A percentile compares a stretch with the other conserved stretches of the same genome.
These are phyloP conservation scores for Saturnia japonica DNA, from an alignment of 2,888 invertebrate species.

Conservation along the genomic window DNA sequence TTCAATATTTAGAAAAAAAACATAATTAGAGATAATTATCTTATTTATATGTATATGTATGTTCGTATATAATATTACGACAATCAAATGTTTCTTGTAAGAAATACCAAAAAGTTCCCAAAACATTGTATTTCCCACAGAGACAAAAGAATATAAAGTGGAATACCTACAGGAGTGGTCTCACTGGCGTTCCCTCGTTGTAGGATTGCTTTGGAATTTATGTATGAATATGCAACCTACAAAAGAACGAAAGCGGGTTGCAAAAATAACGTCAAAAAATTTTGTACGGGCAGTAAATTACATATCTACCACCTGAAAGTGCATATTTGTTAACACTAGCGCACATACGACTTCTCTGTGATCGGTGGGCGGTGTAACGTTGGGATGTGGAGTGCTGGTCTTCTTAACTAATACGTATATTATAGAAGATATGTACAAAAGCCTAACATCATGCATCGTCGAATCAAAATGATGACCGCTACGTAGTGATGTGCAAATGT, in stretches of 20 bases:
- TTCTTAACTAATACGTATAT: slow-evolving; percentile 12
- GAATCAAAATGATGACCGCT: slow-evolving; percentile 12
- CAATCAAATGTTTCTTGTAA: slow-evolving; percentile 18
- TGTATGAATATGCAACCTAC: slow-evolving; percentile 84
- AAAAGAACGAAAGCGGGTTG: slow-evolving; percentile 82
- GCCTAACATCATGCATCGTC: slow-evolving; percentile 23
- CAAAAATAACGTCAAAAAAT: slow-evolving; percentile 68
- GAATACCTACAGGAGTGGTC: slow-evolving; percentile 87
- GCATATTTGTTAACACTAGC: slow-evolving; percentile 49
- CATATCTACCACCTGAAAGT: slow-evolving; percentile 36
- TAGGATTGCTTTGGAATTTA: slow-evolving; percentile 66
- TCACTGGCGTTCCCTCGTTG: slow-evolving; percentile 79
- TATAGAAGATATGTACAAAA: slow-evolving; percentile 20
- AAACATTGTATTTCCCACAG: slow-evolving; percentile 22
- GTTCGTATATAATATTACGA: not conserved
- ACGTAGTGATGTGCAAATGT: slow-evolving; percentile 15
- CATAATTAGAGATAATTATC: not conserved
- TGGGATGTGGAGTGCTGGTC: slow-evolving; percentile 16
- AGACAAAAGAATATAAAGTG: slow-evolving; percentile 55
- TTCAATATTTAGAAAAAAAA: no score
- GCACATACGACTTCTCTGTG: slow-evolving; percentile 34
- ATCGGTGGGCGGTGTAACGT: no score
- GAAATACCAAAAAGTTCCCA: not conserved
- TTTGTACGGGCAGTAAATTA: slow-evolving; percentile 37
- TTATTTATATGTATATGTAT: not conserved